Evolutionary conservation across 2,888 invertebrate genomes (phyloP).

Genomic region (Tipula vernalis): DNA sequence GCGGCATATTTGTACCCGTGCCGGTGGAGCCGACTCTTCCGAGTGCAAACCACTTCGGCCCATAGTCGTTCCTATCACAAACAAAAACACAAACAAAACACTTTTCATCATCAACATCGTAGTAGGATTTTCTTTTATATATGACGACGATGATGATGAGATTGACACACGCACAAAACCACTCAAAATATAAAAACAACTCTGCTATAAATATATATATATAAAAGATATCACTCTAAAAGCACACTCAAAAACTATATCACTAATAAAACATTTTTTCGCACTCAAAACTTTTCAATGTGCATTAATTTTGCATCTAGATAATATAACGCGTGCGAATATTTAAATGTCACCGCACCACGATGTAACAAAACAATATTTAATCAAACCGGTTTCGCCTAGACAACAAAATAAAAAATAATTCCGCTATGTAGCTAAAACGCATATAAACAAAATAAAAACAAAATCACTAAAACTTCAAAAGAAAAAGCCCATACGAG

Average conservation of each 20-base stretch:
- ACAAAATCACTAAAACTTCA: neutral
- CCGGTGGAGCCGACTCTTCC: conserved; percentile 17
- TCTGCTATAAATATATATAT: neutral
- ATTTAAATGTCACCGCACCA: too few species aligned
- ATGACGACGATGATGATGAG: too few species aligned
- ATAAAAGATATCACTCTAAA: neutral
- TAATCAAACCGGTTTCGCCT: neutral
- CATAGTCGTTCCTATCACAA: neutral
- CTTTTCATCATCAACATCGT: neutral
- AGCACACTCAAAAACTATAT: neutral
- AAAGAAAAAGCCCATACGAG: neutral
- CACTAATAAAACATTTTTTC: neutral
- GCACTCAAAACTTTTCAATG: neutral
- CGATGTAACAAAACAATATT: neutral
- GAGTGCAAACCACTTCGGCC: conserved; percentile 13
- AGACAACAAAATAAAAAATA: neutral
- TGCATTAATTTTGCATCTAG: neutral
- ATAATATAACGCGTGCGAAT: neutral
- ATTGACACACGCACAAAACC: neutral
- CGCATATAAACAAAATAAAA: neutral
- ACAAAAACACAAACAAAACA: neutral
- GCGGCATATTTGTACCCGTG: conserved; percentile 25
- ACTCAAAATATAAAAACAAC: neutral
- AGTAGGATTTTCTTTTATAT: neutral
- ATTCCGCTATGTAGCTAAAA: neutral